Evolutionary conservation across 2,113 vertebrate species (phyloP).

Genomic region (Neodon shergylaensis): DNA sequence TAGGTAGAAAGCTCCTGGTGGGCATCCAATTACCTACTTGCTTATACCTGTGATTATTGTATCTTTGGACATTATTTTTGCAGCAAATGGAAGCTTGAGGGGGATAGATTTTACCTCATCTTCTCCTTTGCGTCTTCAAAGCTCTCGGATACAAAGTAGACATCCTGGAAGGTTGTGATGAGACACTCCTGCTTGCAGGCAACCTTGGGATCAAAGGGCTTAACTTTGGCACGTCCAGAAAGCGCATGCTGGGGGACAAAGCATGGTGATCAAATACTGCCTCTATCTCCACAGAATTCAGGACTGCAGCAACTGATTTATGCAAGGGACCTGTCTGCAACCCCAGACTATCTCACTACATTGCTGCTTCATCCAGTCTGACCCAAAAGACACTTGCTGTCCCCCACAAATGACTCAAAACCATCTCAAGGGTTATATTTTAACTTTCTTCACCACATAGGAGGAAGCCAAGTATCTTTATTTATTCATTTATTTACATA

Average conservation of each 20-base stretch:
- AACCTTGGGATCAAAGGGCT: conserved; percentile 94
- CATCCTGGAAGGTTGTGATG: conserved; percentile 97
- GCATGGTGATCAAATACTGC: not conserved
- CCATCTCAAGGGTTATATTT: not conserved
- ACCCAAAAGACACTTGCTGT: not conserved
- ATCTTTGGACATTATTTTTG: not conserved
- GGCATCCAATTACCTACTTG: not conserved
- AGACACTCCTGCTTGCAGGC: conserved; percentile 96
- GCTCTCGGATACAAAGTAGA: conserved; percentile 96
- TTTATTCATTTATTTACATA: not conserved
- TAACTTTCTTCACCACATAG: not conserved
- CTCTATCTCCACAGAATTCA: not conserved
- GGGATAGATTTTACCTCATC: conserved; percentile 90
- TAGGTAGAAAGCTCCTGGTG: not conserved
- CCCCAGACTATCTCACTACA: conserved; percentile 5
- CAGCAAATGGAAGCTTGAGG: not conserved
- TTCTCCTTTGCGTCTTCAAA: conserved; percentile 98
- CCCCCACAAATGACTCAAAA: not conserved
- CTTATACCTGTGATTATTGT: not conserved
- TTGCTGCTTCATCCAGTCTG: conserved; percentile 2
- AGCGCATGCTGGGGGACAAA: conserved; percentile 89
- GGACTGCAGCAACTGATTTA: not conserved
- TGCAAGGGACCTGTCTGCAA: not conserved
- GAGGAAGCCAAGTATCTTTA: not conserved
- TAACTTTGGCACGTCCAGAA: conserved; percentile 92